Evolutionary conservation across 2,888 invertebrate species (phyloP), one percentile per base, ranked within the genome.

Genomic region (Beris morrisii): DNA sequence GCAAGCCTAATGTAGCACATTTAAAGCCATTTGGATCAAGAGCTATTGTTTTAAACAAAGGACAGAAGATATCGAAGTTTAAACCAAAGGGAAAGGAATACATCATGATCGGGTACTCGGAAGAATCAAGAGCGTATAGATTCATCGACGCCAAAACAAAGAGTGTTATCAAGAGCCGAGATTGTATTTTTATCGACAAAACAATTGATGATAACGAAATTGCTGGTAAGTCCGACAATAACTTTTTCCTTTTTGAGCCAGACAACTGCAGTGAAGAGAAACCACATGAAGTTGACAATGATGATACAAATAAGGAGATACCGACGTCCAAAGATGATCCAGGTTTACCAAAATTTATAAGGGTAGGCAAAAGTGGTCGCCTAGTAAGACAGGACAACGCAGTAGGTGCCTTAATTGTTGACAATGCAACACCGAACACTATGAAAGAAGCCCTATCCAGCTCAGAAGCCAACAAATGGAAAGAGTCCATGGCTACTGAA

Each of bases 1-100:
- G 53, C 12, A 72, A 67, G 13, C 70, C 72, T 11, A 63, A 9
- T 44, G 69, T 71, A 9, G 31, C 64, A 11, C 70, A 69, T 64
- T 57, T 72, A 4, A 67, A 44, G 54, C 70, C 65, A 1, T 70
- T 72, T 69, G 72, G 70, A 50, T 32, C 67, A 5, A 46, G 56
- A 32, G 71, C 70, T 15, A 56, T 72, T 50, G 66, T 44, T 7
- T 46, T 71, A 44, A 63, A 68, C 53, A 70, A 71, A 55, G 43
- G 31, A 2, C 64, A 54, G 45, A 58, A 48, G 15, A 5, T n/a
- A 13, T 46, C 46, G 46, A 46, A 46, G 12, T 46, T 46, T 46
- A n/a, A 46, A 46, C 46, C 46, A 5, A 46, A 46, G 15, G 4
- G 7, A 13, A 5, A 46, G 46, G 46, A 46, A 11, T 46, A 46